A percentile compares a stretch with the other conserved stretches of the same genome.
Conservation (phyloP, 2,113 vertebrate species). For the Athene cunicularia region DNA sequence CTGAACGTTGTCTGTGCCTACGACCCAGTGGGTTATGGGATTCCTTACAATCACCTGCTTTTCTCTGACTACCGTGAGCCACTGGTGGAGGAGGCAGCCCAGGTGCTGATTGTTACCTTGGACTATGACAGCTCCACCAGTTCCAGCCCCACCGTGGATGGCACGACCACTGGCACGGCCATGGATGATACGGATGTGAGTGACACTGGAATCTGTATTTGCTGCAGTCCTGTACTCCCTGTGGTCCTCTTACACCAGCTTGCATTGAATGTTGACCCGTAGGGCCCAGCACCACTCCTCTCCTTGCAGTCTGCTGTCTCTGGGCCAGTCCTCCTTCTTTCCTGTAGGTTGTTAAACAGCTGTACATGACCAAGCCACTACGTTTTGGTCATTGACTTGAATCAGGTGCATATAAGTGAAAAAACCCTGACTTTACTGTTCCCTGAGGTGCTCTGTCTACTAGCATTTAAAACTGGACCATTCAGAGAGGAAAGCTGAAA, state of each 20-base stretch:
- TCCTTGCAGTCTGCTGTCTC: background rate
- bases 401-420: background rate
- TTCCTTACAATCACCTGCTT: conserved; percentile 97
- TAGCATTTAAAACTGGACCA: background rate
- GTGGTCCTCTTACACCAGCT: background rate
- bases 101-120: conserved; percentile 94
- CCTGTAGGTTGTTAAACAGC: background rate
- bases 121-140: conserved; percentile 87
- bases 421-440: background rate
- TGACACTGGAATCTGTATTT: background rate
- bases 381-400: background rate
- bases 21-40: conserved; percentile 96
- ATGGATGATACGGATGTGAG: conserved; percentile 92
- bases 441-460: background rate
- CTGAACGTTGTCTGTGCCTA: conserved; percentile 96
- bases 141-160: conserved; percentile 79
- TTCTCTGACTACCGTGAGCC: conserved; percentile 97
- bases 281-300: background rate
- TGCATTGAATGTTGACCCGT: background rate
- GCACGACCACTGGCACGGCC: conserved; percentile 87
- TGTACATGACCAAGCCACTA: background rate
- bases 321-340: background rate
- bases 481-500: background rate
- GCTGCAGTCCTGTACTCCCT: background rate
- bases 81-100: conserved; percentile 93